Evolutionary conservation across 2,888 invertebrate species (phyloP), one percentile per base, ranked within the genome.

Genomic region (Yponomeuta plumbellus): DNA sequence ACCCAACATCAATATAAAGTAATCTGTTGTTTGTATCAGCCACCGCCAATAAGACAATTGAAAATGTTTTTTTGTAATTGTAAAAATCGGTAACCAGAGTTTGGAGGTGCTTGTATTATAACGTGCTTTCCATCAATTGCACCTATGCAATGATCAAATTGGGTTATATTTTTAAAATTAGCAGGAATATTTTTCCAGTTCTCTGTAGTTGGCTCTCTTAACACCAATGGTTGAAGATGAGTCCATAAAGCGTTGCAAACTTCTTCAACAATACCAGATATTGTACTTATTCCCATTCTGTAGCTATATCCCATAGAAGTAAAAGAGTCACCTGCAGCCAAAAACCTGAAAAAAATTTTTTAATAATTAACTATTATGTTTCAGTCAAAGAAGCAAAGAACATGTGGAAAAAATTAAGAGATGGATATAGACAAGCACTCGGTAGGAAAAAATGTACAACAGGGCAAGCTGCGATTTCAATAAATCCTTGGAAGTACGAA

Each of bases 361-460:
- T 23, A 3, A 3, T 4, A 69, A 67, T 67, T 67, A 69, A 65
- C 61, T 65, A 65, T 66, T 65, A 57, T 67, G 66, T 71, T 70
- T 22, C 65, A 72, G 72, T 68, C 61, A 69, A 67, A 39, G 71
- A 73, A 71, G 72, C 71, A n/a, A 73, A 72, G 70, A 67, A 65
- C 66, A 70, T 70, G 63, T 73, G 72, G 72, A 56, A 56, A 52
- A 56, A 56, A 56, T 69, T 73, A 68, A 69, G 72, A 66, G 71
- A 73, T 66, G 71, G 71, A 58, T 71, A 72, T 67, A 71, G 72
- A 70, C 71, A 71, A 71, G 71, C 70, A 64, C 66, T 72, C 22
- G 22, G 22, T 61, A 61, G 6, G 67, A 66, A 71, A 65, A 68
- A 72, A 61, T 68, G 72, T 65, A 73, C 71, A 65, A 65, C 71